Conservation (phyloP, 2,113 vertebrate species). For the Podiceps cristatus region DNA sequence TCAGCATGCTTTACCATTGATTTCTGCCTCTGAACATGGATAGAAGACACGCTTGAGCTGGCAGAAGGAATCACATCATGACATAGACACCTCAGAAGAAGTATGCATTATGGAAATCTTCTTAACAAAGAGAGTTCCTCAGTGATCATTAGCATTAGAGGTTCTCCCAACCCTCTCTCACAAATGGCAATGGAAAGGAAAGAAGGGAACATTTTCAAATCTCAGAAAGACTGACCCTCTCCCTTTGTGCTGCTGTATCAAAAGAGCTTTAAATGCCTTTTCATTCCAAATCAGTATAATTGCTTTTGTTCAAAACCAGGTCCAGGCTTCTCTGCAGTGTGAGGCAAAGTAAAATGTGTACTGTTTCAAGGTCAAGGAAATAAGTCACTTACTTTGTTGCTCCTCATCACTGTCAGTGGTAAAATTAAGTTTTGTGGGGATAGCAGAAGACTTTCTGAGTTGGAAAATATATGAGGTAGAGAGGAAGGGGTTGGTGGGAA, state of each 20-base stretch:
- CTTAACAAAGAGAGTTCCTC: slow-evolving; percentile 59
- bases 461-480: neutral
- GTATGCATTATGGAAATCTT: slow-evolving; percentile 53
- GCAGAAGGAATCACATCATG: slow-evolving; percentile 65
- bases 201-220: slow-evolving; percentile 60
- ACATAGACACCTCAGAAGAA: slow-evolving; percentile 49
- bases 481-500: neutral
- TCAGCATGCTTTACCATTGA: slow-evolving; percentile 45
- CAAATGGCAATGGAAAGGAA: slow-evolving; percentile 30
- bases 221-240: slow-evolving; percentile 13
- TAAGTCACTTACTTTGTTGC: neutral
- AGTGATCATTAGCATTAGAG: slow-evolving; percentile 55
- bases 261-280: slow-evolving; percentile 64
- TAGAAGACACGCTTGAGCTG: slow-evolving; percentile 59
- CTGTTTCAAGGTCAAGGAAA: neutral
- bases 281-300: slow-evolving; percentile 54
- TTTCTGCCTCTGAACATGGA: slow-evolving; percentile 54
- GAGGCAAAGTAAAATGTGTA: neutral
- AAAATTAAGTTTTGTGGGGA: neutral
- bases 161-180: slow-evolving; percentile 39
- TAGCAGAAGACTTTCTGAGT: neutral
- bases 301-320: slow-evolving; percentile 59
- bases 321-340: neutral
- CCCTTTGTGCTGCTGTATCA: slow-evolving; percentile 45
- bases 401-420: neutral